A percentile compares a stretch with the other conserved stretches of the same genome.
Evolutionary conservation across 2,888 invertebrate genomes (phyloP).

Genomic region (Hyposoter didymator): DNA sequence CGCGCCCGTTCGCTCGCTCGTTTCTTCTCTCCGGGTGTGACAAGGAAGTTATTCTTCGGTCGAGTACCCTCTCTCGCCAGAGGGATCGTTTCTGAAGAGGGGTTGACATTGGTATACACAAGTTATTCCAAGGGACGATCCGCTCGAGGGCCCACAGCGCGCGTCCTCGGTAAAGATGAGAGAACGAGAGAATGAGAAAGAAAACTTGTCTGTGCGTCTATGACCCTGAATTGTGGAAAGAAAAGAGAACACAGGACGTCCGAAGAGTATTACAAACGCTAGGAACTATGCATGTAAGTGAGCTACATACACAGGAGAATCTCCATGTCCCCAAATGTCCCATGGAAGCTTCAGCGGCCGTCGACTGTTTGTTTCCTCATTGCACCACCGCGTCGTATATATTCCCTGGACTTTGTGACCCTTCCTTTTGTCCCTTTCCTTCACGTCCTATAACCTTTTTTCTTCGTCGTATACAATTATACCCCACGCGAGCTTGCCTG

Average conservation of each 20-base stretch:
- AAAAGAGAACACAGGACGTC: conserved; percentile 47
- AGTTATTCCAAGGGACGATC: conserved; percentile 25
- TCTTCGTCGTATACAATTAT: conserved; percentile 73
- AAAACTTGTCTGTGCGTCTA: neutral
- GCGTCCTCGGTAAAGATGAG: conserved; percentile 13
- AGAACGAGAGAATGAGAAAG: neutral
- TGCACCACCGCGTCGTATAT: conserved; percentile 5
- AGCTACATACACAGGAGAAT: neutral
- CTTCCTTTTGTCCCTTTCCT: conserved; percentile 38
- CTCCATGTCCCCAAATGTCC: conserved; percentile 8
- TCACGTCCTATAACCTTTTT: conserved; percentile 7
- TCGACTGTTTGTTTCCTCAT: conserved; percentile 52
- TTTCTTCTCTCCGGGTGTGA: conserved; percentile 42
- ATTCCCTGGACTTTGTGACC: conserved; percentile 42
- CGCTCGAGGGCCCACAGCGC: conserved; percentile 16
- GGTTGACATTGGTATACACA: conserved; percentile 46
- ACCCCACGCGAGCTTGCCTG: conserved; percentile 70
- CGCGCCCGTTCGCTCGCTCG: neutral
- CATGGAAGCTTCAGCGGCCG: conserved; percentile 44
- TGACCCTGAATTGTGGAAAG: conserved; percentile 39
- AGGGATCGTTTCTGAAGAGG: conserved; percentile 55
- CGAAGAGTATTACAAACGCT: conserved; percentile 45
- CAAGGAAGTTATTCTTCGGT: conserved; percentile 65
- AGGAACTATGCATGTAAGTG: neutral
- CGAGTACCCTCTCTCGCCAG: conserved; percentile 63